Conservation (phyloP, 1,140 invertebrate genomes). For the Ericerus pela region DNA sequence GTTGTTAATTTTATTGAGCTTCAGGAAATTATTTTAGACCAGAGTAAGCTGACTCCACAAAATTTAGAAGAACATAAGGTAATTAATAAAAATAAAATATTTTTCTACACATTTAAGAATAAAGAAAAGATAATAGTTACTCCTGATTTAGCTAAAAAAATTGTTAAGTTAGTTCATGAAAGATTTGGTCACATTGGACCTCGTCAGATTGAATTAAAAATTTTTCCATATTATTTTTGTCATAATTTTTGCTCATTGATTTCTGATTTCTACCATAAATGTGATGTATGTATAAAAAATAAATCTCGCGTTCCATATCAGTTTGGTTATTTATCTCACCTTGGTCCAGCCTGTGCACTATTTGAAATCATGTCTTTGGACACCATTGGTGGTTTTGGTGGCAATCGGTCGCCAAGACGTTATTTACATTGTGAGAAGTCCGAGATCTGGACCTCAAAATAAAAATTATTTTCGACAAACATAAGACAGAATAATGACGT, state of each 20-base stretch:
- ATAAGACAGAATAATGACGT: no score
- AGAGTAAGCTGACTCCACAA: not conserved
- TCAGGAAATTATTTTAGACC: conserved; percentile 1
- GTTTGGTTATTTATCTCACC: conserved; percentile 21
- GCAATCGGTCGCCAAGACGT: conserved; percentile 25
- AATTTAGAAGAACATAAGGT: not conserved
- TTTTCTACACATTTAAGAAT: not conserved
- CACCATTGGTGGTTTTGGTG: conserved; percentile 28
- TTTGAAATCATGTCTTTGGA: conserved; percentile 31
- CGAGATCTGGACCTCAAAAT: no score
- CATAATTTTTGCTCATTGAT: conserved; percentile 2
- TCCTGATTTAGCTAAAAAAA: not conserved
- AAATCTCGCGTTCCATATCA: conserved; percentile 19
- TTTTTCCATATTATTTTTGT: conserved; percentile 15
- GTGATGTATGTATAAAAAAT: conserved; percentile 20
- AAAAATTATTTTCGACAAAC: no score
- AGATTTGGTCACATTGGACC: not conserved
- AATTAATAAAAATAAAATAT: not conserved
- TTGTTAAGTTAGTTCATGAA: conserved; percentile 5
- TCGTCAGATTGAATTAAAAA: conserved; percentile 16
- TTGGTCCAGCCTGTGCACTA: conserved; percentile 20
- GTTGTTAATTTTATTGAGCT: conserved; percentile 7
- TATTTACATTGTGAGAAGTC: no score
- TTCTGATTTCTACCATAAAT: conserved; percentile 8
- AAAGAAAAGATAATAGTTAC: conserved; percentile 1